Evolutionary conservation across 1,140 invertebrate species (phyloP), one percentile per base, ranked within the genome.

Genomic region (Ericerus pela): DNA sequence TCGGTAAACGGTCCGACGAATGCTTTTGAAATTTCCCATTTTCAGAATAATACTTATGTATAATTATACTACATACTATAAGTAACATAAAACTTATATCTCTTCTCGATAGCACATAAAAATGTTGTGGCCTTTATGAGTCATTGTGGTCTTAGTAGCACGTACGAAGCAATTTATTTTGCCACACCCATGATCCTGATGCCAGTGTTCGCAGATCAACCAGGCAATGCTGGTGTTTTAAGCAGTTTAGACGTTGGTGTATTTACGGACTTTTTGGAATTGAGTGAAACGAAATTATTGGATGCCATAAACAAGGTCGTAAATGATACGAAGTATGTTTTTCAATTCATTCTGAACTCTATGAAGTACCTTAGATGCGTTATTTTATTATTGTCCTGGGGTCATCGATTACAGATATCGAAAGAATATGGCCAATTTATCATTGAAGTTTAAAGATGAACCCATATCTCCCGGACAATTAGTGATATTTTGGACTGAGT

Each of bases 161-260:
- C 65, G 0, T 69, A 68, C 18, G 76, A 79, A 59, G 67, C 72
- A 0, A 62, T 73, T 26, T 62, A 65, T 38, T 58, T 58, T 51
- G 66, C 71, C 11, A 69, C 74, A n/a, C 73, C 74, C 1, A 70
- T 75, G 59, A 60, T 76, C 22, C 72, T 71, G 59, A 68, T 81
- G 8, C 80, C 81, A 0, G 60, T 84, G 20, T 75, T 77, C 57
- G 73, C 70, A 1, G 83, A 85, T 60, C 79, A 84, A 60, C 71
- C 67, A 8, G 67, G 71, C 54, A 72, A 72, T 51, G 26, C 26
- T 6, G 43, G 11, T 4, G 26, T 22, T 51, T 22, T 51, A 22
- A 24, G 14, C 5, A 11, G 26, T 8, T 22, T 27, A 8, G 43
- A 24, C 14, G 26, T 51, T 2, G 43, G 18, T 10, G 18, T 51